Conservation (phyloP, 1,140 invertebrate genomes). For the Anthonomus grandis region DNA sequence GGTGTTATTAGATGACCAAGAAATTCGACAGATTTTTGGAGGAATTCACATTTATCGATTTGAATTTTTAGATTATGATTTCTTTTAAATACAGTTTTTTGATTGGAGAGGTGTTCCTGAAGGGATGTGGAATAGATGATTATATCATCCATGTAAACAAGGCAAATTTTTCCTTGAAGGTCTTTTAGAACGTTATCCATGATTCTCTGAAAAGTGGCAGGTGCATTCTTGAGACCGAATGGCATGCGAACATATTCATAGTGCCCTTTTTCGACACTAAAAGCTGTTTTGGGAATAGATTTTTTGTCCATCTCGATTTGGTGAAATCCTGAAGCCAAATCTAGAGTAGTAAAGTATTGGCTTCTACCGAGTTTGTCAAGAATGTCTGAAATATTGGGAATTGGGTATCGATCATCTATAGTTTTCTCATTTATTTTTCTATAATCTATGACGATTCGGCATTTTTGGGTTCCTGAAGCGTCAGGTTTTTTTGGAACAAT, state of each 20-base stretch:
- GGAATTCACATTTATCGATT: constrained; percentile 40
- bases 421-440: constrained; percentile 48
- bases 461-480: constrained; percentile 34
- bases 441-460: constrained; percentile 47
- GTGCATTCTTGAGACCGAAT: constrained; percentile 43
- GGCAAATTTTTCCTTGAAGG: constrained; percentile 34
- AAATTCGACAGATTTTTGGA: constrained; percentile 28
- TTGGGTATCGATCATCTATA: constrained; percentile 51
- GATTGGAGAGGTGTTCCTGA: constrained; percentile 30
- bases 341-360: constrained; percentile 47
- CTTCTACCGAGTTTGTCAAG: constrained; percentile 46
- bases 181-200: constrained; percentile 31
- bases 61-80: constrained; percentile 24
- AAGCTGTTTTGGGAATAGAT: constrained; percentile 49
- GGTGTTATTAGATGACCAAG: constrained; percentile 32
- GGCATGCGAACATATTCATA: constrained; percentile 45
- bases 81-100: constrained; percentile 28
- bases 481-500: constrained; percentile 37
- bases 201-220: constrained; percentile 46
- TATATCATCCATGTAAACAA: constrained; percentile 46
- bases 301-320: constrained; percentile 46
- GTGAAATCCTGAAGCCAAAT: constrained; percentile 49
- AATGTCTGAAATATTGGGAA: constrained; percentile 52
- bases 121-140: constrained; percentile 32
- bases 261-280: constrained; percentile 39